A percentile compares a stretch with the other conserved stretches of the same genome.
These are phyloP conservation scores for Oxytorus armatus DNA, from an alignment of 2,888 invertebrate species.

Conservation along the genomic window DNA sequence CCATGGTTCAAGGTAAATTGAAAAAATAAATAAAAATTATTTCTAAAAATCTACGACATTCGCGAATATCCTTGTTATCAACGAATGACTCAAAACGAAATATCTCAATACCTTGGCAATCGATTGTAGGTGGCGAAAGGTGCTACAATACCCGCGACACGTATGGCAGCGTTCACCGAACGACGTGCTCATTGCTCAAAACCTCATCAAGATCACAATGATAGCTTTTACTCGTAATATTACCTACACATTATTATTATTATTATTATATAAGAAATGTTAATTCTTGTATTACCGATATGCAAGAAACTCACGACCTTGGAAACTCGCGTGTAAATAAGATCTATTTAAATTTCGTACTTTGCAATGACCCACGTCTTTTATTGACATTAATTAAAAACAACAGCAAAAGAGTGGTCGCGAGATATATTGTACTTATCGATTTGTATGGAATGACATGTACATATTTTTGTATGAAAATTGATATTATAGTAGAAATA, in stretches of 20 bases:
- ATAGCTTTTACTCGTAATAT: conserved; percentile 77
- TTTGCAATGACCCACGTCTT: conserved; percentile 51
- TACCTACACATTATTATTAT: conserved; percentile 57
- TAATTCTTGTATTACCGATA: conserved; percentile 55
- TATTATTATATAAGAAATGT: conserved; percentile 21
- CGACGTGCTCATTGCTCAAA: conserved; percentile 82
- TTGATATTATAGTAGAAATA: conserved; percentile 52
- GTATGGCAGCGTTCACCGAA: conserved; percentile 83
- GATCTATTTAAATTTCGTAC: conserved; percentile 68
- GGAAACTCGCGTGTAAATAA: conserved; percentile 65
- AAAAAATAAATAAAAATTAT: background rate
- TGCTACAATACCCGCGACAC: conserved; percentile 81
- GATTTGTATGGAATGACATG: conserved; percentile 55
- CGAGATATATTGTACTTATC: conserved; percentile 64
- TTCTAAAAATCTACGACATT: too few species aligned
- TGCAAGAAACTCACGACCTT: conserved; percentile 50
- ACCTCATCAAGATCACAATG: conserved; percentile 81
- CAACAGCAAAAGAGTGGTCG: conserved; percentile 11
- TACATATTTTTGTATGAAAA: conserved; percentile 69
- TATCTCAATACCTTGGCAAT: background rate
- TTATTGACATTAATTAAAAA: conserved; percentile 30
- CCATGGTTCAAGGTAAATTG: conserved; percentile 84
- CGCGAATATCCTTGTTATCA: too few species aligned
- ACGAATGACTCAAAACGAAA: background rate
- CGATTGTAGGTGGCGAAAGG: conserved; percentile 80